Conservation (phyloP, 2,888 invertebrate genomes). For the Ceriagrion tenellum region DNA sequence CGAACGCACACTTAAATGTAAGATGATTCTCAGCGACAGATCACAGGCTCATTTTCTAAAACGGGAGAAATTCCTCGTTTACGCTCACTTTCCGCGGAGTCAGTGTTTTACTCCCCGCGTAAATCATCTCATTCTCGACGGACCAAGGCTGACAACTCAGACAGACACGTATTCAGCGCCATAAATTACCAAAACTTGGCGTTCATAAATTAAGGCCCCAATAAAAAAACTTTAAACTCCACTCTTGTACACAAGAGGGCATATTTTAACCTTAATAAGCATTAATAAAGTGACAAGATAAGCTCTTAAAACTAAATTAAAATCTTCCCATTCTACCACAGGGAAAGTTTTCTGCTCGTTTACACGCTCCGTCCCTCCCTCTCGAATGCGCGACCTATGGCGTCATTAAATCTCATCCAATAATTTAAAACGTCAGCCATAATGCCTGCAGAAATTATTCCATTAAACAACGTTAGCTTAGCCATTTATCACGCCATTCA, state of each 20-base stretch:
- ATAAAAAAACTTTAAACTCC: not conserved
- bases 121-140: not conserved
- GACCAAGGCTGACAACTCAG: slow-evolving; percentile 7
- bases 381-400: not conserved
- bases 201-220: not conserved
- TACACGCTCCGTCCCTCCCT: not conserved
- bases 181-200: slow-evolving; percentile 1
- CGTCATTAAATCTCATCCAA: not conserved
- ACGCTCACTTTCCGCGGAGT: not conserved
- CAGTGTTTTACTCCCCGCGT: not conserved
- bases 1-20: not conserved
- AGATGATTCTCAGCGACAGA: not conserved
- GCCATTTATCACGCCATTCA: not conserved
- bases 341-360: not conserved
- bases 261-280: slow-evolving; percentile 19
- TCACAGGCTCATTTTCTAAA: not conserved
- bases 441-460: not conserved
- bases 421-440: not conserved
- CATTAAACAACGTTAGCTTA: not conserved
- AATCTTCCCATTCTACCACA: not conserved
- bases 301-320: slow-evolving; percentile 5
- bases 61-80: not conserved
- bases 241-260: not conserved
- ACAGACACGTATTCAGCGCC: not conserved
- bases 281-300: not conserved